phyloP scores from a whole-genome alignment of 2,113 vertebrate genomes.

The Leucoraja erinaceus region DNA sequence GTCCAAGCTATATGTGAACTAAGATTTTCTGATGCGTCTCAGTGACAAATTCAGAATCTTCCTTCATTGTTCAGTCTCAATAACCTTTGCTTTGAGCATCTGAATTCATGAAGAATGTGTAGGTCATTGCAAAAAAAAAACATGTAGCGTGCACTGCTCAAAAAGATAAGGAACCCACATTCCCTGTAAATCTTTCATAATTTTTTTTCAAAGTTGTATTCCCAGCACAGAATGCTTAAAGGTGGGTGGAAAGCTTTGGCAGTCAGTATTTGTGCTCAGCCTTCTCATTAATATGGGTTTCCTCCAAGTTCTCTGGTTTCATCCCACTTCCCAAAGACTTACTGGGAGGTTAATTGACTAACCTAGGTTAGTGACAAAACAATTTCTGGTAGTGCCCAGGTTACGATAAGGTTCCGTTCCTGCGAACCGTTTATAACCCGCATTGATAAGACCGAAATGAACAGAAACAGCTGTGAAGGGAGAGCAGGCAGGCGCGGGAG shows the following conservation, averaged over 20 bases:
- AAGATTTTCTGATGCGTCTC: not conserved
- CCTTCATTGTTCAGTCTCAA: not conserved
- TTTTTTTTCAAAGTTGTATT: not conserved
- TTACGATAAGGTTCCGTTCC: too few relatives aligned
- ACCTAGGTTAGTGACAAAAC: too few relatives aligned
- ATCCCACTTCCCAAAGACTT: too few relatives aligned
- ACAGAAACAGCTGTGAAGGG: too few relatives aligned
- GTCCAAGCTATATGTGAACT: not conserved
- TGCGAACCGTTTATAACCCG: too few relatives aligned
- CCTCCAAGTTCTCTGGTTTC: too few relatives aligned
- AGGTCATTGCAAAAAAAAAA: not conserved
- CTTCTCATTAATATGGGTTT: not conserved
- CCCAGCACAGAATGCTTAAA: not conserved
- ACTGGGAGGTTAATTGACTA: too few relatives aligned
- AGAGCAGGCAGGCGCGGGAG: too few relatives aligned
- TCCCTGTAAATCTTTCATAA: not conserved
- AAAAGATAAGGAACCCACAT: not conserved
- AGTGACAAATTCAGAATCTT: not conserved
- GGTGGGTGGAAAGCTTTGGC: not conserved
- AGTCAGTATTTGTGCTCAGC: not conserved
- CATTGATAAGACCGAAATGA: too few relatives aligned
- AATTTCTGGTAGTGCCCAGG: too few relatives aligned
- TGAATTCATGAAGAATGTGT: not conserved
- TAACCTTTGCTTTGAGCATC: not conserved
- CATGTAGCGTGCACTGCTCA: not conserved